These are phyloP conservation scores for Oscheius onirici DNA, from an alignment of 2,888 invertebrate species.

Conservation along the genomic window DNA sequence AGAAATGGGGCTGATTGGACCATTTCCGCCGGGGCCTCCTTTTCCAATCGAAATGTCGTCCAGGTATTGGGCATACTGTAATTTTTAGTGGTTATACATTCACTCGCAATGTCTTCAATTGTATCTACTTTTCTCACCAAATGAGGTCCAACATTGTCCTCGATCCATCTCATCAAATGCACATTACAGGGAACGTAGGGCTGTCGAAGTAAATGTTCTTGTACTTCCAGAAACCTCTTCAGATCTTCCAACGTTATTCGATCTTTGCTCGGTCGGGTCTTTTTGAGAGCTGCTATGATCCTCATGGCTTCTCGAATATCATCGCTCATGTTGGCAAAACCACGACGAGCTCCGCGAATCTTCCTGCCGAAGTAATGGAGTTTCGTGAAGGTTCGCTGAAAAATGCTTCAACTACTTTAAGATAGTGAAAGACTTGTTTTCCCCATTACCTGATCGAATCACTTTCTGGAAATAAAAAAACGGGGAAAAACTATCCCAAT, in stretches of 20 bases:
- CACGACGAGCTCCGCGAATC: conserved; percentile 64
- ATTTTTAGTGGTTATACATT: not conserved
- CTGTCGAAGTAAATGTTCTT: conserved; percentile 67
- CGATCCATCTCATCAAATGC: conserved; percentile 71
- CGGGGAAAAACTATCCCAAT: not conserved
- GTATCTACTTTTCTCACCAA: conserved; percentile 36
- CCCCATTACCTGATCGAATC: too few relatives aligned
- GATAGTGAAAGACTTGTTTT: too few relatives aligned
- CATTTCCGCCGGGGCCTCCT: conserved; percentile 49
- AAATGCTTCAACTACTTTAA: not conserved
- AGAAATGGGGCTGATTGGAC: conserved; percentile 39
- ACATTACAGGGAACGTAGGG: conserved; percentile 71
- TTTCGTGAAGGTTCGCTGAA: conserved; percentile 69
- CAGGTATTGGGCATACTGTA: conserved; percentile 66
- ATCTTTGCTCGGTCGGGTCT: conserved; percentile 68
- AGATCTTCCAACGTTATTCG: conserved; percentile 71
- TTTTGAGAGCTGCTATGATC: conserved; percentile 70
- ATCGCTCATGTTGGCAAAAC: conserved; percentile 70
- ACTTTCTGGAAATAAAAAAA: not conserved
- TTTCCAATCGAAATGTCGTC: conserved; percentile 58
- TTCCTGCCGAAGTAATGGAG: conserved; percentile 71
- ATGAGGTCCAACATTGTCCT: conserved; percentile 64
- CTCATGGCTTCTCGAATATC: conserved; percentile 72
- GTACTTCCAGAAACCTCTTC: conserved; percentile 70
- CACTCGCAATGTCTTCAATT: not conserved